phyloP scores from a whole-genome alignment of 2,888 invertebrate species.

The Sepiola atlantica region DNA sequence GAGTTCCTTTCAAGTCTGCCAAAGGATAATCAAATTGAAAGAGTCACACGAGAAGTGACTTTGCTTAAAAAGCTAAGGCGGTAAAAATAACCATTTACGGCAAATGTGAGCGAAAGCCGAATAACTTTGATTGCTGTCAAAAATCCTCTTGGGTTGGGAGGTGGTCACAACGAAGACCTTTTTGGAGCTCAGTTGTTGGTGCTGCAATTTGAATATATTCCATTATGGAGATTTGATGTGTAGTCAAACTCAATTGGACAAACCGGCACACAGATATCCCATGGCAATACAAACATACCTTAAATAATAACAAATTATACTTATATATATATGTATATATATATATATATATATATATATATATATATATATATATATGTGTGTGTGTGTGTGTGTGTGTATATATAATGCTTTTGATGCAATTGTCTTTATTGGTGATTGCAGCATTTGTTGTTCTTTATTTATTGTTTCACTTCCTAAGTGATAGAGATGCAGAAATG shows the following conservation, averaged over 20 bases:
- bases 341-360: not conserved
- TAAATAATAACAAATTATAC: not conserved
- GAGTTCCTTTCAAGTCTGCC: constrained; percentile 32
- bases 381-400: not conserved
- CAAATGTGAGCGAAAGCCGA: not conserved
- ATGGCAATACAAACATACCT: constrained; percentile 1
- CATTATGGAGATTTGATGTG: constrained; percentile 32
- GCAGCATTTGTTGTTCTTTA: no score
- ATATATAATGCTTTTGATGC: not conserved
- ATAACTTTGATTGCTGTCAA: constrained; percentile 32
- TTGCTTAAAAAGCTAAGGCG: not conserved
- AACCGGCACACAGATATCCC: not conserved
- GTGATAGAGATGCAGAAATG: no score
- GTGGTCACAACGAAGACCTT: not conserved
- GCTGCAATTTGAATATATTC: not conserved
- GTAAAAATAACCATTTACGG: not conserved
- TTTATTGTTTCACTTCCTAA: no score
- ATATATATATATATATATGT: not conserved
- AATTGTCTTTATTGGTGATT: no score
- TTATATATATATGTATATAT: not conserved
- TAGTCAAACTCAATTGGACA: constrained; percentile 19
- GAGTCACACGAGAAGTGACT: constrained; percentile 9
- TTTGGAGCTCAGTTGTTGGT: not conserved
- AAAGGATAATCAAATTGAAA: constrained; percentile 22
- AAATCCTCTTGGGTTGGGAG: constrained; percentile 4